A percentile compares a stretch with the other conserved stretches of the same genome.
Evolutionary conservation across 2,797 vertebrate species (phyloP).

Genomic region (Lithobates sylvaticus): DNA sequence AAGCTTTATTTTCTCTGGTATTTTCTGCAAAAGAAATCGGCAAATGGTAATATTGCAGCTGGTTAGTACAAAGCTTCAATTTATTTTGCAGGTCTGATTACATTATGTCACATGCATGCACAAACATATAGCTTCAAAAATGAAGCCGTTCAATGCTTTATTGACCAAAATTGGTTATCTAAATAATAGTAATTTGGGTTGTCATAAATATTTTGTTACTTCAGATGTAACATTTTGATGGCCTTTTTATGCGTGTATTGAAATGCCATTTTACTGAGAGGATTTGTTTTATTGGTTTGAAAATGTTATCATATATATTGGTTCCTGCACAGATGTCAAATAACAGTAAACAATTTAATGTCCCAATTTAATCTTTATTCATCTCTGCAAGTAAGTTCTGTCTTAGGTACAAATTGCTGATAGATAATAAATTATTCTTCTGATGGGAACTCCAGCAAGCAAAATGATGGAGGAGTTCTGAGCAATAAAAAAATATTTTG

Average conservation of each 20-base stretch:
- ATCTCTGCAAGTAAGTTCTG: conserved; percentile 49
- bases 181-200: conserved; percentile 37
- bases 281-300: conserved; percentile 38
- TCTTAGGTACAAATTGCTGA: conserved; percentile 50
- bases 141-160: neutral
- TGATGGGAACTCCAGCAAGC: conserved; percentile 27
- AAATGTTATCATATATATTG: conserved; percentile 22
- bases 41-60: neutral
- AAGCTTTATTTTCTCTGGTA: neutral
- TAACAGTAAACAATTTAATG: conserved; percentile 50
- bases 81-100: neutral
- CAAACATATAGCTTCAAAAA: neutral
- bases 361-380: conserved; percentile 55
- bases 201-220: conserved; percentile 31
- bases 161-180: neutral
- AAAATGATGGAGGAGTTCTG: neutral
- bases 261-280: conserved; percentile 36
- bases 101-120: neutral
- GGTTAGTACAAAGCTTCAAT: neutral
- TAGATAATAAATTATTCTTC: conserved; percentile 51
- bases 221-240: conserved; percentile 34
- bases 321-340: conserved; percentile 52
- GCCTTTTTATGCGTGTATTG: conserved; percentile 18
- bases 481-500: neutral
- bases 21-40: neutral